phyloP scores from a whole-genome alignment of 53 echinoderm and acorn worm genomes.

The Henricia sp. region DNA sequence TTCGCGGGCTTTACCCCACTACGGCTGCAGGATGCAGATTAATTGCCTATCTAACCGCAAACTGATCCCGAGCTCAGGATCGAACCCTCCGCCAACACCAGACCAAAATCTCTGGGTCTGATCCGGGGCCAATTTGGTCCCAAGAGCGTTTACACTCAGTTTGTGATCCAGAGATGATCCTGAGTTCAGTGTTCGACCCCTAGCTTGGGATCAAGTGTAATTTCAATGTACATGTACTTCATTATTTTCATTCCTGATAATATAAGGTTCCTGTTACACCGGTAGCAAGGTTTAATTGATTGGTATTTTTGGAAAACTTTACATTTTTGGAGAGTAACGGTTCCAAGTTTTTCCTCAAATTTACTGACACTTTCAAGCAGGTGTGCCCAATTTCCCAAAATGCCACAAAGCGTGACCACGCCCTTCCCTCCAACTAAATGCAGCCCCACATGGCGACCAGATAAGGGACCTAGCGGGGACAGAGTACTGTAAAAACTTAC shows the following conservation, averaged over 20 bases:
- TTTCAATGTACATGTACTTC: too few relatives aligned
- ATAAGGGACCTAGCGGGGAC: not conserved
- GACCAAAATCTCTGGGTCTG: too few relatives aligned
- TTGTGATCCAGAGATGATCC: too few relatives aligned
- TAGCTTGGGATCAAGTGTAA: too few relatives aligned
- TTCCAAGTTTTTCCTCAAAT: not conserved
- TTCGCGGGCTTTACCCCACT: too few relatives aligned
- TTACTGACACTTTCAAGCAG: not conserved
- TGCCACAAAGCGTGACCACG: not conserved
- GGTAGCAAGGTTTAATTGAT: not conserved
- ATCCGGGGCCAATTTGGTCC: too few relatives aligned
- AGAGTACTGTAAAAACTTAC: not conserved
- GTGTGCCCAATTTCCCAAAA: constrained; percentile 8
- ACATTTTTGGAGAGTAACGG: not conserved
- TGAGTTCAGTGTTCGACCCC: too few relatives aligned
- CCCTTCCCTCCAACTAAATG: constrained; percentile 10
- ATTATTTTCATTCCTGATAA: too few relatives aligned
- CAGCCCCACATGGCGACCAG: not conserved
- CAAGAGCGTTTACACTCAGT: too few relatives aligned
- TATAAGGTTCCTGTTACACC: too few relatives aligned
- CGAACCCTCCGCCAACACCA: too few relatives aligned
- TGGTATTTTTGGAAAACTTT: not conserved
- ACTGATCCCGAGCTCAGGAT: too few relatives aligned
- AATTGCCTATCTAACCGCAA: not conserved
- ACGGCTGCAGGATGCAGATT: not conserved